Conservation (phyloP, 1,140 invertebrate species). For the Drosophila ficusphila region DNA sequence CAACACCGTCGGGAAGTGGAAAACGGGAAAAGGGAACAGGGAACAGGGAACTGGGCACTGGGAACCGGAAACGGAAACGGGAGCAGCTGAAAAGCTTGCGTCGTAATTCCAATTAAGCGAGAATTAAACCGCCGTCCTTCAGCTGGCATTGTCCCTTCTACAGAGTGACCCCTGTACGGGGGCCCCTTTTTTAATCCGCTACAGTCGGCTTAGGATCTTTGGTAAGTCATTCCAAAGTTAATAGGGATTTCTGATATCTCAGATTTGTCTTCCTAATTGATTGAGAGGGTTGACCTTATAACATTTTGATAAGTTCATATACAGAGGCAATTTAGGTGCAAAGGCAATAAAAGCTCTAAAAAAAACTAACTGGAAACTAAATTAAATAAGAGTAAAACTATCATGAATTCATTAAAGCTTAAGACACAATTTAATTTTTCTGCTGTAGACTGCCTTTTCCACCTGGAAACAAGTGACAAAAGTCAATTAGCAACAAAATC, state of each 20-base stretch:
- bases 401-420: too few relatives aligned
- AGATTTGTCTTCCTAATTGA: slow-evolving; percentile 5
- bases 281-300: slow-evolving; percentile 1
- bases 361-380: too few relatives aligned
- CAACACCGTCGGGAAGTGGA: too few relatives aligned
- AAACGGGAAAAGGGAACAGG: too few relatives aligned
- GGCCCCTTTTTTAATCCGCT: slow-evolving; percentile 61
- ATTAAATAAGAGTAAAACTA: too few relatives aligned
- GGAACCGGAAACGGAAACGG: slow-evolving; percentile 22
- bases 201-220: slow-evolving; percentile 27
- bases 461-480: not conserved
- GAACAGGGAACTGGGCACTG: too few relatives aligned
- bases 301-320: too few relatives aligned
- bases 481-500: not conserved
- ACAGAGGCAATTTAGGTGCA: too few relatives aligned
- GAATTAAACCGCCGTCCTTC: slow-evolving; percentile 70
- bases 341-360: too few relatives aligned
- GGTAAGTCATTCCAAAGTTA: slow-evolving; percentile 1
- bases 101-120: slow-evolving; percentile 79
- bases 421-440: not conserved
- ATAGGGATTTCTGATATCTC: not conserved
- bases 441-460: not conserved
- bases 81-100: slow-evolving; percentile 31
- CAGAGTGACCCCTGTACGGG: not conserved
- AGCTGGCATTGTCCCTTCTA: slow-evolving; percentile 29